Evolutionary conservation across 1,140 invertebrate genomes (phyloP), one percentile per base, ranked within the genome.

Genomic region (Drosophila elegans): DNA sequence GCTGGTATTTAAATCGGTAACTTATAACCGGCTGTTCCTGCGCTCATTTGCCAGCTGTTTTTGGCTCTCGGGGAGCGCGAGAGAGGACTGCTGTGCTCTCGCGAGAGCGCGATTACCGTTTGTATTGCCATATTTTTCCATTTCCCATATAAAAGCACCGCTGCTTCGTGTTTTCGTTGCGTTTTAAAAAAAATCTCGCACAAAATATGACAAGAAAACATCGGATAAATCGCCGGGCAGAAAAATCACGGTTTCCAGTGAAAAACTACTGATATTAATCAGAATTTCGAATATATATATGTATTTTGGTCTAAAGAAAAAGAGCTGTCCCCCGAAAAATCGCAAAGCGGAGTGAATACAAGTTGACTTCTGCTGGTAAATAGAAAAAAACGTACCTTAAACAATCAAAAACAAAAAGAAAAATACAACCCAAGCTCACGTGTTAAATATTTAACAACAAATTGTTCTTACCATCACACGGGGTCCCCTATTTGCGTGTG

Each of bases 341-440:
- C n/a, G 32, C 32, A 10, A 21, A 12, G n/a, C 49, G 32, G 29
- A 52, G 27, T 12, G 21, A 56, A 44, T 56, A 56, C 6, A 56
- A 44, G 41, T 29, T 44, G 25, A 56, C 41, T 56, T 44, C 54
- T 44, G 54, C 54, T 56, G 54, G 54, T 56, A 56, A 56, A 56
- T 56, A 56, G 21, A 41, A n/a, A n/a, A 44, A 16, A 29, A 32
- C 16, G 5, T 27, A 13, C 48, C 16, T 10, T 4, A 16, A 51
- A 34, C 48, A 34, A 16, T 29, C 16, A 4, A 5, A 34, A 51
- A 34, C 48, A 51, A 16, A 42, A 38, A 60, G 27, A 39, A 55
- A 61, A 39, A 27, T 32, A 60, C 34, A 44, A 41, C 16, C 16
- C 16, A 21, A 32, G 7, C 63, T 66, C 60, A 45, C 21, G 60